Base-by-base conservation (phyloP, 1,140 invertebrate genomes). In the Micrasema longulum region DNA sequence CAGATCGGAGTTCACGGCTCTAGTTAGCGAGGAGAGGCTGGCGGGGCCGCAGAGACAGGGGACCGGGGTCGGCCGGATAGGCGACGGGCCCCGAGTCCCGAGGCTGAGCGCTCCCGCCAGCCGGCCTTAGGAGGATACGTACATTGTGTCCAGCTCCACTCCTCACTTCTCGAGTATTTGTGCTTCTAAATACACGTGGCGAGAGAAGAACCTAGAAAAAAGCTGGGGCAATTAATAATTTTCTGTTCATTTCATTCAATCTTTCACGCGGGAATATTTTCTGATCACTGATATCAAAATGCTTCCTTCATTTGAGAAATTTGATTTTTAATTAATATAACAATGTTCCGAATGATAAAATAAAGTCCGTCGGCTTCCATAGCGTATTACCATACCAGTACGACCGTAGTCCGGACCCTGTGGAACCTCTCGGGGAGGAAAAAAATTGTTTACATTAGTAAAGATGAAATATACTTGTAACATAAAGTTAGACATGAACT, bases 191-290 rank as follows among this genome's bases (percentile, higher is more conserved):
- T 76, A 76, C 73, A 76, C 53, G 71, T 76, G 65, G 71, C 76
- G 73, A 76, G 63, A 77, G 76, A 69, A 67, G 76, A 69, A 78
- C 78, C 78, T 79, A 79, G 77, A 79, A 79, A 79, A 77, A 77
- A 79, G 77, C 84, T 85, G 83, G 84, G 84, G 84, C 82, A 80
- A 85, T 86, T 86, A 85, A 84, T 85, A 84, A 81, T 83, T 84
- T 83, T 83, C 79, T 82, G 77, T 78, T 79, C 79, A 78, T 70
- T 79, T 78, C 82, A 82, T 77, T 78, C 82, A 77, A 77, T 78
- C 81, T 80, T 78, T 80, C 80, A 77, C 55, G 69, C 71, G 72
- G 73, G 74, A 77, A 76, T 76, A 74, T 73, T 43, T n/a, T 41
- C 48, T 41, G 38, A 36, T n/a, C 50, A 69, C 53, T 74, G 60